A percentile compares a stretch with the other conserved stretches of the same genome.
phyloP scores from a whole-genome alignment of 2,888 invertebrate species.

The Mythimna vitellina region DNA sequence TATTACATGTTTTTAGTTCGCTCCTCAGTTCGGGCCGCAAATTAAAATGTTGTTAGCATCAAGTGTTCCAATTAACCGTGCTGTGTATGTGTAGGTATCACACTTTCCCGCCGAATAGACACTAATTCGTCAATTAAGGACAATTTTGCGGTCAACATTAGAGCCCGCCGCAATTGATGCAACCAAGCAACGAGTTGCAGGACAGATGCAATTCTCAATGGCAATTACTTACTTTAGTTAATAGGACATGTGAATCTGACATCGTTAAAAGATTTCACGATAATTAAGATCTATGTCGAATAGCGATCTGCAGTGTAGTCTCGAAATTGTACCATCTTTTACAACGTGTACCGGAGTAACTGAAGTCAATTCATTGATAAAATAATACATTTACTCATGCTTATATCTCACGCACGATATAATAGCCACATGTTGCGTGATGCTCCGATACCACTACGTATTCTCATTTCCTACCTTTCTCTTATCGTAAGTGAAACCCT shows the following conservation, averaged over 20 bases:
- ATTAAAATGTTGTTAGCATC: conserved; percentile 63
- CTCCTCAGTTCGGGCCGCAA: conserved; percentile 41
- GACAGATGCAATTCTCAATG: conserved; percentile 85
- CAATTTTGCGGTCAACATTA: conserved; percentile 83
- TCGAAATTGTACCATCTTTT: conserved; percentile 45
- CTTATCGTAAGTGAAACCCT: conserved; percentile 33
- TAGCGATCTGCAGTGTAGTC: conserved; percentile 59
- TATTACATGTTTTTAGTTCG: conserved; percentile 50
- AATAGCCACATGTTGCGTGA: conserved; percentile 55
- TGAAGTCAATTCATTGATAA: conserved; percentile 35
- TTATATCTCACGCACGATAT: conserved; percentile 54
- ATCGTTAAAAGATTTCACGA: conserved; percentile 74
- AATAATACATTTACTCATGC: conserved; percentile 45
- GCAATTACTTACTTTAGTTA: conserved; percentile 80
- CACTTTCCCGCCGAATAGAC: conserved; percentile 74
- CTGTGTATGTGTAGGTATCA: conserved; percentile 61
- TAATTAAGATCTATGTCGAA: conserved; percentile 66
- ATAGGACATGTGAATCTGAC: conserved; percentile 72
- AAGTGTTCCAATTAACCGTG: conserved; percentile 61
- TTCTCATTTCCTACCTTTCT: conserved; percentile 45
- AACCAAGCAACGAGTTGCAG: conserved; percentile 78
- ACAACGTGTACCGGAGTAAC: conserved; percentile 10
- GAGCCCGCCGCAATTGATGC: conserved; percentile 79
- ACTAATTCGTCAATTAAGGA: conserved; percentile 86
- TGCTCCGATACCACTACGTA: conserved; percentile 50